Evolutionary conservation across 2,888 invertebrate genomes (phyloP).

Genomic region (Epiblema foenella): DNA sequence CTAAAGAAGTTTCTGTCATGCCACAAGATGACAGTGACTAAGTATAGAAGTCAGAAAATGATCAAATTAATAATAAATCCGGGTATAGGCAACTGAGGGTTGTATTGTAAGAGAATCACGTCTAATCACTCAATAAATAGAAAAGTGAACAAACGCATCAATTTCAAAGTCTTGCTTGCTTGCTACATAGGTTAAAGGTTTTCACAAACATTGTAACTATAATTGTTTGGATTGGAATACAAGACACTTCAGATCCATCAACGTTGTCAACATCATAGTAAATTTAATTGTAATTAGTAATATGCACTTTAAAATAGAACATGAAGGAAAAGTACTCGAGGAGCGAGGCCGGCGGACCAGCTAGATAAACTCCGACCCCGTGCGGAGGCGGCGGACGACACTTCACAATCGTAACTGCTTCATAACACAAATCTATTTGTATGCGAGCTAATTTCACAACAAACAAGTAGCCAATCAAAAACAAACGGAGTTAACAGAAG

Average conservation of each 20-base stretch:
- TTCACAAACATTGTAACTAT: conserved; percentile 11
- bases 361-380: conserved; percentile 71
- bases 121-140: background rate
- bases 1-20: background rate
- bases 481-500: background rate
- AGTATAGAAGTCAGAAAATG: background rate
- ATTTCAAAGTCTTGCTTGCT: background rate
- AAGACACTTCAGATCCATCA: conserved; percentile 11
- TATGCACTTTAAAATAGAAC: conserved; percentile 64
- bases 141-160: background rate
- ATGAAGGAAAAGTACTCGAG: conserved; percentile 75
- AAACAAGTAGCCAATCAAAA: conserved; percentile 15
- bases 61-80: background rate
- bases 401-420: conserved; percentile 28
- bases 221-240: conserved; percentile 5
- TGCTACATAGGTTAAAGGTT: conserved; percentile 2
- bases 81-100: background rate
- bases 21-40: background rate
- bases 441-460: conserved; percentile 38
- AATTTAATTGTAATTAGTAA: conserved; percentile 55
- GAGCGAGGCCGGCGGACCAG: conserved; percentile 49
- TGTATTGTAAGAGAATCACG: background rate
- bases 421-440: conserved; percentile 40
- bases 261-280: conserved; percentile 25
- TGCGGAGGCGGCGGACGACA: conserved; percentile 30